phyloP scores from a whole-genome alignment of 2,797 vertebrate species.

The Tachyglossus aculeatus region DNA sequence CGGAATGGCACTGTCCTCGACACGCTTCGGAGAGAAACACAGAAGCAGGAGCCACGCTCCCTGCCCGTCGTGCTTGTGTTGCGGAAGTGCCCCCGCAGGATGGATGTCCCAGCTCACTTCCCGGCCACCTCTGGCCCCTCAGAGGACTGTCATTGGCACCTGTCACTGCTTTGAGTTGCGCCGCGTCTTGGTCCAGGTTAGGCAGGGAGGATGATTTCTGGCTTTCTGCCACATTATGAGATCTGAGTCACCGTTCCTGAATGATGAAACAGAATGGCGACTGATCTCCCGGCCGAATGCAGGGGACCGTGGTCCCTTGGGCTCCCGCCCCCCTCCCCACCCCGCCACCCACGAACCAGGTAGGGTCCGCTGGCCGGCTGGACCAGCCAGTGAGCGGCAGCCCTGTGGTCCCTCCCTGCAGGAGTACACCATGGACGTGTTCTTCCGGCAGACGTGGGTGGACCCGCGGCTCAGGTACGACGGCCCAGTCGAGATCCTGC shows the following conservation, averaged over 20 bases:
- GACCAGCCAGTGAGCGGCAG: too few species aligned
- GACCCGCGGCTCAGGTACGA: constrained; percentile 93
- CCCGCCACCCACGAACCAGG: too few species aligned
- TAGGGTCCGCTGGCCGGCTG: too few species aligned
- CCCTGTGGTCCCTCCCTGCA: constrained; percentile 67
- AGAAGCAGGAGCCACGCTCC: too few species aligned
- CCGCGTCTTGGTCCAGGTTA: constrained; percentile 47
- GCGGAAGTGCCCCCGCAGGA: too few species aligned
- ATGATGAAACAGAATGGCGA: constrained; percentile 47
- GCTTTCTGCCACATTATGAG: constrained; percentile 54
- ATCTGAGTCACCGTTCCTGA: constrained; percentile 60
- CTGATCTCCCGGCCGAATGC: constrained; percentile 60
- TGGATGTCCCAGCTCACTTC: too few species aligned
- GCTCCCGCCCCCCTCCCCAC: too few species aligned
- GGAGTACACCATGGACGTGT: constrained; percentile 99
- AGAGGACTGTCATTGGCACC: constrained; percentile 24
- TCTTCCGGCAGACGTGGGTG: constrained; percentile 98
- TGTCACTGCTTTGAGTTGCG: constrained; percentile 51
- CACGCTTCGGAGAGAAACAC: too few species aligned
- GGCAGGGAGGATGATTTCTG: constrained; percentile 50
- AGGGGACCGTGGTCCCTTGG: constrained; percentile 53
- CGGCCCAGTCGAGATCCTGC: constrained; percentile 94
- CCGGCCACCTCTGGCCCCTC: too few species aligned
- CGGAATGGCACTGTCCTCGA: too few species aligned
- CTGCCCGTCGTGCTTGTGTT: too few species aligned